A percentile compares a stretch with the other conserved stretches of the same genome.
Conservation (phyloP, 2,797 vertebrate species). For the Schizopygopsis malacanthus region DNA sequence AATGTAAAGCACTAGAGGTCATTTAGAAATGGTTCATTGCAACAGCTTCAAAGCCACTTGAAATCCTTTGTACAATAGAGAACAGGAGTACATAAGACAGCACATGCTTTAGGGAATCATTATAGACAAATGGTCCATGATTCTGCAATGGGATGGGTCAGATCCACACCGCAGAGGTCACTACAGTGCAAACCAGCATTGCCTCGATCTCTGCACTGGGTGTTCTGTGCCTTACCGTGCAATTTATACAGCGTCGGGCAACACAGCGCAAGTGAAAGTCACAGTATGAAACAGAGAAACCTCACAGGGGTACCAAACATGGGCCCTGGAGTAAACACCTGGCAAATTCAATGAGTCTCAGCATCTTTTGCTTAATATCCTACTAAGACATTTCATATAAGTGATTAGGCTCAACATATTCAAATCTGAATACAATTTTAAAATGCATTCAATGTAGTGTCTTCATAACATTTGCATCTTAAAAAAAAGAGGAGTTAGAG, state of each 20-base stretch:
- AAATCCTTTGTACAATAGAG: slow-evolving; percentile 35
- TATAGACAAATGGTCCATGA: slow-evolving; percentile 58
- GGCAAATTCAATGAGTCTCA: slow-evolving; percentile 1
- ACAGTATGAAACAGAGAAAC: slow-evolving; percentile 56
- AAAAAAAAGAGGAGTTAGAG: slow-evolving; percentile 50
- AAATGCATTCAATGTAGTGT: slow-evolving; percentile 17
- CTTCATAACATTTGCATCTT: slow-evolving; percentile 27
- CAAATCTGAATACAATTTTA: background rate
- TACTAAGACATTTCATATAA: slow-evolving; percentile 7
- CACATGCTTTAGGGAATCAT: slow-evolving; percentile 67
- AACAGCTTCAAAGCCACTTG: slow-evolving; percentile 31
- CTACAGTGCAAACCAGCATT: slow-evolving; percentile 15
- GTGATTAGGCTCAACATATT: slow-evolving; percentile 17
- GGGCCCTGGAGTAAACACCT: slow-evolving; percentile 32
- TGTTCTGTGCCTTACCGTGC: slow-evolving; percentile 55
- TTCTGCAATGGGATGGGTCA: slow-evolving; percentile 42
- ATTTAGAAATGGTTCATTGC: background rate
- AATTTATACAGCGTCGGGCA: slow-evolving; percentile 67
- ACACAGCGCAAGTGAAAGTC: slow-evolving; percentile 68
- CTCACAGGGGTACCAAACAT: slow-evolving; percentile 53
- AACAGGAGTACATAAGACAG: slow-evolving; percentile 63
- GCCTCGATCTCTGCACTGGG: background rate
- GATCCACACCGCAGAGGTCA: slow-evolving; percentile 16
- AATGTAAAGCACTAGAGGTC: slow-evolving; percentile 42
- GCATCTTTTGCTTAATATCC: background rate